Evolutionary conservation across 92 coral and sea anemone species (phyloP).

Genomic region (Umimayanthus chanpuru): DNA sequence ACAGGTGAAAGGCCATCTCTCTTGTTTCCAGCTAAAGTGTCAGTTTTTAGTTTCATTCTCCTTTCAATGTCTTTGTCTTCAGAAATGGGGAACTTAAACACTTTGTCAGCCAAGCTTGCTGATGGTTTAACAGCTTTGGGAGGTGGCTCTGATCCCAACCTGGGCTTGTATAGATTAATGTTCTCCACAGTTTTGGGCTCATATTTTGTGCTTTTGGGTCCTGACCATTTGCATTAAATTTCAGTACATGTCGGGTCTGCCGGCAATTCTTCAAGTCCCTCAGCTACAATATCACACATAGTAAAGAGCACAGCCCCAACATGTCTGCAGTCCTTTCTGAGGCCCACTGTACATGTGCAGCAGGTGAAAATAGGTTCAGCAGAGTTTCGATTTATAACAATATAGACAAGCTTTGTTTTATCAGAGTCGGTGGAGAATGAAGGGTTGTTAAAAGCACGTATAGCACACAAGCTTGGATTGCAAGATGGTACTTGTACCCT

Average conservation of each 20-base stretch:
- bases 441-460: constrained; percentile 34
- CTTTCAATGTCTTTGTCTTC: constrained; percentile 22
- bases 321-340: constrained; percentile 42
- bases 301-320: constrained; percentile 44
- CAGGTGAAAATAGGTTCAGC: no score
- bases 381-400: no score
- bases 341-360: constrained; percentile 47
- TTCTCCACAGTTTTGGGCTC: constrained; percentile 48
- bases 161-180: constrained; percentile 32
- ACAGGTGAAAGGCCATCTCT: constrained; percentile 37
- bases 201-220: constrained; percentile 32
- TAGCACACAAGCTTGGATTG: constrained; percentile 37
- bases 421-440: constrained; percentile 44
- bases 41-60: constrained; percentile 33
- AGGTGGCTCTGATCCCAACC: constrained; percentile 40
- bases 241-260: constrained; percentile 53
- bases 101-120: constrained; percentile 40
- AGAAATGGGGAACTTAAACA: constrained; percentile 18
- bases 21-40: constrained; percentile 29
- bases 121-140: constrained; percentile 36
- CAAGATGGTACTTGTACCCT: constrained; percentile 32
- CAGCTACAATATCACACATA: constrained; percentile 39
- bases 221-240: constrained; percentile 43
- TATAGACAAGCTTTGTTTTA: no score
- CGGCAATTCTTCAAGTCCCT: constrained; percentile 30